Evolutionary conservation across 2,113 vertebrate species (phyloP).

Genomic region (Neogobius melanostomus): DNA sequence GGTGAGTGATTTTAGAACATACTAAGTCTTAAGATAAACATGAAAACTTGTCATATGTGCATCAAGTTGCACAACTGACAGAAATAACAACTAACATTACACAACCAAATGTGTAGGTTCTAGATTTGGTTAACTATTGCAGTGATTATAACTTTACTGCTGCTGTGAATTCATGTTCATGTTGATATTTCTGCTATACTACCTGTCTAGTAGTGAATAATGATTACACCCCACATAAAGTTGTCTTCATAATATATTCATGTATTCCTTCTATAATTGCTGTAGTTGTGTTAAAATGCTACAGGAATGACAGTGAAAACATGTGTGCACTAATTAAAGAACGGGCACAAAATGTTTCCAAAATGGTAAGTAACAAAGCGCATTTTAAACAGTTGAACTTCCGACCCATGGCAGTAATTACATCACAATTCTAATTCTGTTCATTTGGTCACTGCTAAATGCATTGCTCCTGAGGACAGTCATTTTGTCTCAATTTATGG

Average conservation of each 20-base stretch:
- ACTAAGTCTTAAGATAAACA: too few species aligned
- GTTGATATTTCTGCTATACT: neutral
- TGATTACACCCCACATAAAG: neutral
- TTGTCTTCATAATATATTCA: neutral
- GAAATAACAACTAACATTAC: too few species aligned
- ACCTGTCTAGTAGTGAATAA: neutral
- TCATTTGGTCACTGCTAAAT: neutral
- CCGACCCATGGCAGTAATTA: neutral
- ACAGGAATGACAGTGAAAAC: neutral
- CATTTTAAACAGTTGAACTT: constrained; percentile 8
- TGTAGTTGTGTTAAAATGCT: neutral
- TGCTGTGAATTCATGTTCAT: neutral
- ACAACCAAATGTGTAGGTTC: too few species aligned
- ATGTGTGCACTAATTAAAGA: constrained; percentile 7
- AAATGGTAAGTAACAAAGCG: neutral
- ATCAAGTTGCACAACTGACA: too few species aligned
- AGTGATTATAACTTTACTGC: neutral
- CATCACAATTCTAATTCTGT: constrained; percentile 2
- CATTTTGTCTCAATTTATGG: neutral
- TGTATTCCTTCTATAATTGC: neutral
- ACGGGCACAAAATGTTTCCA: constrained; percentile 1
- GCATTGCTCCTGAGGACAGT: neutral
- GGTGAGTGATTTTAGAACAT: too few species aligned
- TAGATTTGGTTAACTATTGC: neutral
- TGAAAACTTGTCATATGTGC: too few species aligned